Base-by-base conservation (phyloP, 2,113 vertebrate species). In the Saguinus midas region DNA sequence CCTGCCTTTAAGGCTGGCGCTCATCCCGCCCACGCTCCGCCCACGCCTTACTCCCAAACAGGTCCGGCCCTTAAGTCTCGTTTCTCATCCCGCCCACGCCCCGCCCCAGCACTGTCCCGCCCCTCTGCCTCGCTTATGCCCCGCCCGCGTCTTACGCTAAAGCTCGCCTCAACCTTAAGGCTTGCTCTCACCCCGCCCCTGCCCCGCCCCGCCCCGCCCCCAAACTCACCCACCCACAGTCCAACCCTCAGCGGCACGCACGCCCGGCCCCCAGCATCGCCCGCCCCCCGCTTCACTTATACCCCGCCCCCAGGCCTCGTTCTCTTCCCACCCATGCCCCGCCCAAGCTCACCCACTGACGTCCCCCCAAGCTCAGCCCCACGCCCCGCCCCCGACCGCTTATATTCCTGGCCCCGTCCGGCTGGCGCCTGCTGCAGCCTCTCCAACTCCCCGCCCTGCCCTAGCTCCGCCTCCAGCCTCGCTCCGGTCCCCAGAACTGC, bases 401-500 rank as follows among this genome's bases (percentile, higher is more conserved):
- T 13, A 48, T 29, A 25, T 16, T 35, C 20, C 14, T 29, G 35
- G 45, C 27, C 76, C 23, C 23, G 35, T 40, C 68, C 25, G 27
- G 0, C 17, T 4, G 45, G 43, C 1, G 6, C 29, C 64, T 2
- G 40, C 50, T 16, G 40, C 20, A 17, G 11, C 52, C 50, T 52
- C 18, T 43, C 91, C 61, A n/a, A 8, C 35, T 27, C 25, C 11
- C 27, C 4, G 18, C 40, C 29, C n/a, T 21, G 40, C 75, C 37
- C 48, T 13, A 17, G 37, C 18, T 35, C 25, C 23, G n/a, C 72
- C 76, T 48, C 48, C 8, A 29, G 57, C 45, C 43, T 45, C 10
- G 29, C 7, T 10, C 37, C 3, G 1, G 8, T 2, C 10, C 21
- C 50, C 0, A 12, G 6, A 20, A 2, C 21, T 57, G 21, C 50